Evolutionary conservation across 1,140 invertebrate species (phyloP).

Genomic region (Platorchestia sp.): DNA sequence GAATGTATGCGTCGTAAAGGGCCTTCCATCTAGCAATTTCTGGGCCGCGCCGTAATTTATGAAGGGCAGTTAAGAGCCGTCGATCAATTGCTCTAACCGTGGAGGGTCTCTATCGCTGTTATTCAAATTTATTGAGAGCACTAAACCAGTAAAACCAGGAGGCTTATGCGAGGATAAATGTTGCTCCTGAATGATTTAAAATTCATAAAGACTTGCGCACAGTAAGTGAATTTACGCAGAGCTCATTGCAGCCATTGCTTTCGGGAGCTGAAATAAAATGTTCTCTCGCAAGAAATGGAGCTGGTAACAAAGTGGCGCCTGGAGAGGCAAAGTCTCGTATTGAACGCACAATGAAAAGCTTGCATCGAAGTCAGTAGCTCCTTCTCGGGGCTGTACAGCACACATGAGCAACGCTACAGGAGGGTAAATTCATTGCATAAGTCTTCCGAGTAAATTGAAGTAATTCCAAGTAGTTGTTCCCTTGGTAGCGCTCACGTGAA

Average conservation of each 20-base stretch:
- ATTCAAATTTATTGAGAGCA: slow-evolving; percentile 14
- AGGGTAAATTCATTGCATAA: too few relatives aligned
- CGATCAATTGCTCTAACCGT: not conserved
- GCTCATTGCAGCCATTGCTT: not conserved
- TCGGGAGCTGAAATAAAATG: not conserved
- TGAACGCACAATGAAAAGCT: not conserved
- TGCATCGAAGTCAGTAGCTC: not conserved
- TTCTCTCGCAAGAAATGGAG: not conserved
- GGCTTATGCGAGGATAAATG: not conserved
- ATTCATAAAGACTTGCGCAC: not conserved
- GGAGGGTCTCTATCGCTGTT: not conserved
- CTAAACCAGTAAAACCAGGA: not conserved
- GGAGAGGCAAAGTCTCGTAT: not conserved
- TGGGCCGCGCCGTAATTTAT: not conserved
- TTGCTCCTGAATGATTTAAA: not conserved
- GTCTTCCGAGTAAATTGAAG: too few relatives aligned
- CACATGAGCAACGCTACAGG: not conserved
- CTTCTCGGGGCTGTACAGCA: not conserved
- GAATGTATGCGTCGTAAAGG: slow-evolving; percentile 40
- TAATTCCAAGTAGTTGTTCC: too few relatives aligned
- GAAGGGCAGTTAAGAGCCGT: slow-evolving; percentile 41
- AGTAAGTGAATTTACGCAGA: not conserved
- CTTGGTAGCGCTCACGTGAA: too few relatives aligned
- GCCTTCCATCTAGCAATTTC: slow-evolving; percentile 20
- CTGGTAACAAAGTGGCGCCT: not conserved